These are phyloP conservation scores for Adelosebastes latens DNA, from an alignment of 2,797 vertebrate genomes.

Conservation along the genomic window DNA sequence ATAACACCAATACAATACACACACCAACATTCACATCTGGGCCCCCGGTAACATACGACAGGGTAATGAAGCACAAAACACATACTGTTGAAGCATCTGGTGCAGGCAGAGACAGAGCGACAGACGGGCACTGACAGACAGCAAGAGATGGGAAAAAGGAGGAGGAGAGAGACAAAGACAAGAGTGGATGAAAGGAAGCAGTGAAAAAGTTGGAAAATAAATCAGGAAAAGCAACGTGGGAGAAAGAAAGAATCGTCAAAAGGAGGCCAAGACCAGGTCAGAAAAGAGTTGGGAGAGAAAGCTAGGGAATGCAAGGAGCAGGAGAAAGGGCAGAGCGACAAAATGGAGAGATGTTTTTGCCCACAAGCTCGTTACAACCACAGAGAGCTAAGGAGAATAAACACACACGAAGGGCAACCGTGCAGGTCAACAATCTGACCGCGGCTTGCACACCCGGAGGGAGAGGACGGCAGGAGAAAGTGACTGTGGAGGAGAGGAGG, in stretches of 20 bases:
- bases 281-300: conserved; percentile 13
- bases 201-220: neutral
- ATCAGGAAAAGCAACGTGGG: neutral
- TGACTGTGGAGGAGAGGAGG: conserved; percentile 25
- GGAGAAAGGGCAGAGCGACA: conserved; percentile 25
- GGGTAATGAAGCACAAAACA: conserved; percentile 75
- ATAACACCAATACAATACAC: conserved; percentile 37
- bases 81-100: conserved; percentile 80
- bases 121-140: conserved; percentile 21
- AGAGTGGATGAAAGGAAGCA: neutral
- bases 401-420: conserved; percentile 49
- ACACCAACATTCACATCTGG: conserved; percentile 60
- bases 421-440: conserved; percentile 64
- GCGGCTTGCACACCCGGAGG: conserved; percentile 41
- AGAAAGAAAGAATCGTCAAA: neutral
- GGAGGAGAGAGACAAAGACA: neutral
- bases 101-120: conserved; percentile 42
- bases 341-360: conserved; percentile 41
- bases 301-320: neutral
- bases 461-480: conserved; percentile 32
- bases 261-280: neutral
- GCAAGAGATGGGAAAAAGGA: neutral
- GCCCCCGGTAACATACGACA: conserved; percentile 64
- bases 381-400: conserved; percentile 43
- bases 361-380: conserved; percentile 54